These are phyloP conservation scores for Cantharis rufa DNA, from an alignment of 2,888 invertebrate species.

Conservation along the genomic window DNA sequence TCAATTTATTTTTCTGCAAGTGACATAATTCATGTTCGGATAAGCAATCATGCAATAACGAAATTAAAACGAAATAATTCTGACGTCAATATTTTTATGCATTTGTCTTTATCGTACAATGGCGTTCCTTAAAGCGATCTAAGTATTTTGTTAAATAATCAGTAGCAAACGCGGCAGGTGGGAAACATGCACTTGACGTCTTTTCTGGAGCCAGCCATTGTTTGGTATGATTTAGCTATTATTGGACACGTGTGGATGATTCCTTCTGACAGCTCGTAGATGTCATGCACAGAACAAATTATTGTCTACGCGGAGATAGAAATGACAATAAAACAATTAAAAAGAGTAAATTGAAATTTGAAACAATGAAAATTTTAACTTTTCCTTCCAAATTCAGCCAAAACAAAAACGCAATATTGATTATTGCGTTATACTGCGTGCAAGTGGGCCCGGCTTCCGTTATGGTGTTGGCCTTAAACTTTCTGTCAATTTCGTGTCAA, in stretches of 20 bases:
- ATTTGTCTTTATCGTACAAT: not conserved
- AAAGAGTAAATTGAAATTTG: not conserved
- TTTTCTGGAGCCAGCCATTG: constrained; percentile 33
- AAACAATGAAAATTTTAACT: not conserved
- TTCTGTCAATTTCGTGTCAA: not conserved
- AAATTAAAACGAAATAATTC: constrained; percentile 8
- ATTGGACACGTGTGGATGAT: constrained; percentile 31
- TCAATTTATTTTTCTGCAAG: not conserved
- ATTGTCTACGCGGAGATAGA: not conserved
- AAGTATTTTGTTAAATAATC: constrained; percentile 13
- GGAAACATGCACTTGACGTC: constrained; percentile 35
- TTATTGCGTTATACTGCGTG: not conserved
- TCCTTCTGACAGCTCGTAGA: constrained; percentile 22
- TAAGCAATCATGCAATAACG: constrained; percentile 2
- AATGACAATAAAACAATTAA: not conserved
- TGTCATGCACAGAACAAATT: not conserved
- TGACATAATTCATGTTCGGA: constrained; percentile 8
- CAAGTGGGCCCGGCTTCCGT: too few species aligned
- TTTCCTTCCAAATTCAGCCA: not conserved
- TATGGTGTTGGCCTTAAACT: not conserved
- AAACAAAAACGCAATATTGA: not conserved
- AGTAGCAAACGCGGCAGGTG: constrained; percentile 34
- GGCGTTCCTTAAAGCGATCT: not conserved
- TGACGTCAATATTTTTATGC: constrained; percentile 6
- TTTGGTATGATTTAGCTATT: constrained; percentile 34